Evolutionary conservation across 2,888 invertebrate genomes (phyloP).

Genomic region (Meteorus cinctellus): DNA sequence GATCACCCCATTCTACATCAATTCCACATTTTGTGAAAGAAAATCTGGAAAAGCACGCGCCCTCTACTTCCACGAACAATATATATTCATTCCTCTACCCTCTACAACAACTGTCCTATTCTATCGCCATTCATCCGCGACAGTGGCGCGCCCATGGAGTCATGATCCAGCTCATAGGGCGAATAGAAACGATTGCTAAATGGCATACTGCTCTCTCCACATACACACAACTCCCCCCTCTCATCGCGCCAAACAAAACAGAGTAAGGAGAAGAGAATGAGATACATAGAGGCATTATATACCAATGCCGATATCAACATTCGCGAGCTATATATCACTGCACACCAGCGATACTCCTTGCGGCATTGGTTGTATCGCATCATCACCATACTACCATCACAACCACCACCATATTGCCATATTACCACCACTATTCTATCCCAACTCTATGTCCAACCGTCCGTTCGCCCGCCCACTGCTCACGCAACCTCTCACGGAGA

Average conservation of each 20-base stretch:
- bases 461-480: conserved; percentile 16
- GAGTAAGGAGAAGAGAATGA: not conserved
- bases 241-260: not conserved
- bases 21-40: conserved; percentile 20
- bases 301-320: conserved; percentile 37
- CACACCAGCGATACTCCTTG: conserved; percentile 36
- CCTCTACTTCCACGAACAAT: not conserved
- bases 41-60: not conserved
- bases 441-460: conserved; percentile 6
- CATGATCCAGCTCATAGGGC: conserved; percentile 29
- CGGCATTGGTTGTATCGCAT: conserved; percentile 25
- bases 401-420: conserved; percentile 1
- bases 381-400: not conserved
- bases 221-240: too few species aligned
- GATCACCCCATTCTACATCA: conserved; percentile 11
- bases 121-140: conserved; percentile 35
- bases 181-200: conserved; percentile 41
- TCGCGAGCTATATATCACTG: conserved; percentile 39
- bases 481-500: conserved; percentile 21
- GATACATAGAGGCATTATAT: conserved; percentile 21
- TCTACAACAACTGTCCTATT: conserved; percentile 21
- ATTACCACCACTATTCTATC: not conserved
- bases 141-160: conserved; percentile 37
- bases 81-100: not conserved
- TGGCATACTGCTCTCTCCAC: conserved; percentile 29